Evolutionary conservation across 2,113 vertebrate species (phyloP), one percentile per base, ranked within the genome.

Genomic region (Pholis gunnellus): DNA sequence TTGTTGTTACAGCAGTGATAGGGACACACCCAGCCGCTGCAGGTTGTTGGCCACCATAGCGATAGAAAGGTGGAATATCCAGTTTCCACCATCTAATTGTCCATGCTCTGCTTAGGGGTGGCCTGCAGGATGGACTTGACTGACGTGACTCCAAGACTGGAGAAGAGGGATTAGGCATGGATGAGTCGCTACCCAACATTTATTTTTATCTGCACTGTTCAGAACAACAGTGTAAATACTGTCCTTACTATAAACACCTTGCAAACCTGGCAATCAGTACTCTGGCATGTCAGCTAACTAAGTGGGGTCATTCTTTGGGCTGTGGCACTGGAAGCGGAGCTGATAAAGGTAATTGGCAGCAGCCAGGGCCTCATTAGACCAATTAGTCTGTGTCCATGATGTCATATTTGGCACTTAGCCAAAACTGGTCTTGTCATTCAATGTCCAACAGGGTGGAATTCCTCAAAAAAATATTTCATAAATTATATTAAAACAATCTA

Each of bases 371-470:
- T 78, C 31, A 70, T 78, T 48, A 78, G 27, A 46, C 17, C 48
- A 76, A 66, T 77, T 77, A 67, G 57, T 78, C 13, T 59, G 14
- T 42, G 44, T 31, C 67, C 7, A 42, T 71, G 34, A 73, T 59
- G 70, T 59, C 42, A 50, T 48, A 36, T 73, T 59, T 68, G 61
- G 29, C n/a, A 13, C 61, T 65, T 44, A 22, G 17, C 59, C 36
- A 65, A 40, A 64, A 57, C 14, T 38, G 15, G 50, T 15, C 1
- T 9, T 72, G 34, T 31, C 9, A 48, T 34, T 60, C 46, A 65
- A 48, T 59, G 34, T 61, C n/a, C 15, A 63, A 52, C 1, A 29
- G 17, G 10, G 20, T 46, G 46, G 36, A n/a, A 52, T 29, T 25
- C 7, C 10, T n/a, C 7, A n/a, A 6, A 44, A 34, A 40, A 20